phyloP scores from a whole-genome alignment of 2,888 invertebrate genomes.

The Osmoderma eremita region DNA sequence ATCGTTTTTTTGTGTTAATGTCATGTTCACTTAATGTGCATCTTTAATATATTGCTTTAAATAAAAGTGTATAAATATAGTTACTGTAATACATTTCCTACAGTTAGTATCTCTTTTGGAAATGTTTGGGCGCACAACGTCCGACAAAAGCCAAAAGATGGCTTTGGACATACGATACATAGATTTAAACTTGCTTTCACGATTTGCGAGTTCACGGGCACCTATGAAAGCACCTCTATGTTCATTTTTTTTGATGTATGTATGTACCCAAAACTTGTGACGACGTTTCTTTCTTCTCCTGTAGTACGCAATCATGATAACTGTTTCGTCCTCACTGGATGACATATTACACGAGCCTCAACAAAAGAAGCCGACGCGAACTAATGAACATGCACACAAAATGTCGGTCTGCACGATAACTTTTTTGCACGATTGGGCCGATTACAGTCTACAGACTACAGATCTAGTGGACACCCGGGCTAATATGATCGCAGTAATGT shows the following conservation, averaged over 20 bases:
- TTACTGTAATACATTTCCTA: background rate
- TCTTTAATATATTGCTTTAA: no score
- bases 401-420: no score
- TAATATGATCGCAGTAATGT: no score
- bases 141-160: background rate
- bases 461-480: no score
- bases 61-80: no score
- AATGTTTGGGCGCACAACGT: background rate
- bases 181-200: slow-evolving; percentile 1
- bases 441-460: no score
- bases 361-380: no score
- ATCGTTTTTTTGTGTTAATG: no score
- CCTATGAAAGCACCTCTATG: background rate
- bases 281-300: background rate
- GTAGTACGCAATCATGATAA: background rate
- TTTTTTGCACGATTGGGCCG: no score
- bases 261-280: background rate
- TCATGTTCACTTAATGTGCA: no score
- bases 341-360: background rate
- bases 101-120: background rate
- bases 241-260: background rate
- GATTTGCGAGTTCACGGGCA: slow-evolving; percentile 2
- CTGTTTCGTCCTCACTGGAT: background rate
- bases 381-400: no score
- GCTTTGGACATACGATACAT: slow-evolving; percentile 1